Evolutionary conservation across 2,797 vertebrate species (phyloP).

Genomic region (Oceanodroma leucorhoa): DNA sequence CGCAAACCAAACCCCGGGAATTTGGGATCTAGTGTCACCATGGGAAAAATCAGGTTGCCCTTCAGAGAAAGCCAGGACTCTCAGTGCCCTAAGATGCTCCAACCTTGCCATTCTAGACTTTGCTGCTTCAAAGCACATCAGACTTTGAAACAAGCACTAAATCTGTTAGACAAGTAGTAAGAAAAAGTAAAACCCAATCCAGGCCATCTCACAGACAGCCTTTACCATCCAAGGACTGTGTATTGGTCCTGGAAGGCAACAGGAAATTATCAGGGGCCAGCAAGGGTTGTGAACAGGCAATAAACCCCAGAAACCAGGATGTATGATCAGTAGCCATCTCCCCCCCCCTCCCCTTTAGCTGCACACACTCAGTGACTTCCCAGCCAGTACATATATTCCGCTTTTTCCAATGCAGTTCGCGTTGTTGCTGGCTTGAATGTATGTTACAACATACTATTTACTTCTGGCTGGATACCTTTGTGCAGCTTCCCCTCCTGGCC

Average conservation of each 20-base stretch:
- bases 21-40: not conserved
- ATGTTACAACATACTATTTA: not conserved
- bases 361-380: not conserved
- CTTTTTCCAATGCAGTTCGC: not conserved
- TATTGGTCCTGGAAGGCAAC: not conserved
- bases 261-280: not conserved
- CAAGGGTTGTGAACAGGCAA: not conserved
- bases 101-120: not conserved
- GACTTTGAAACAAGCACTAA: not conserved
- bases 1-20: not conserved
- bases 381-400: not conserved
- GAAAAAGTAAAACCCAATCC: not conserved
- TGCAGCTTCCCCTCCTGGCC: not conserved
- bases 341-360: not conserved
- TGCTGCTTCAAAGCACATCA: not conserved
- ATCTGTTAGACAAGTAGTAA: not conserved
- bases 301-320: accelerated
- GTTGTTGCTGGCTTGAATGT: not conserved
- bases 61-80: not conserved
- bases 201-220: not conserved
- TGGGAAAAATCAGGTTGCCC: not conserved
- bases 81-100: accelerated
- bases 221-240: not conserved
- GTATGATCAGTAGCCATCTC: not conserved
- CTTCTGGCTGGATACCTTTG: not conserved